Evolutionary conservation across 2,113 vertebrate species (phyloP).

Genomic region (Alosa alosa): DNA sequence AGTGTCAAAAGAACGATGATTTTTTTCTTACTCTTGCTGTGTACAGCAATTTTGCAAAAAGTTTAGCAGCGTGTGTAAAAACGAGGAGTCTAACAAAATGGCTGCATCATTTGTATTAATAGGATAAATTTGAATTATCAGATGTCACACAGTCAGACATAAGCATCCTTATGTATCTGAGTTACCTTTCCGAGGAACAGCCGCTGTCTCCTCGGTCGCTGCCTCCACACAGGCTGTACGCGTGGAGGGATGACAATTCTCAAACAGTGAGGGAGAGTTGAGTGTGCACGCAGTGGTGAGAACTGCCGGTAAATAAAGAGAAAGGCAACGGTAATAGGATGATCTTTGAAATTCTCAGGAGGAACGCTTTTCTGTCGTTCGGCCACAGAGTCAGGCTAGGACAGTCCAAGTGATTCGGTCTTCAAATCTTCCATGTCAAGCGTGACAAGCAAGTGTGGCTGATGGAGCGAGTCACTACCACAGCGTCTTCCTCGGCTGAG

Average conservation of each 20-base stretch:
- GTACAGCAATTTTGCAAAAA: background rate
- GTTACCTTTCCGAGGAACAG: slow-evolving; percentile 39
- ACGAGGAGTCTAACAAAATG: background rate
- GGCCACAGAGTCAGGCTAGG: slow-evolving; percentile 33
- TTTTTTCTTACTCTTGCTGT: background rate
- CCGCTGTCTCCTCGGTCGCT: slow-evolving; percentile 1
- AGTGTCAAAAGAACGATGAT: background rate
- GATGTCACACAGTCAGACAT: background rate
- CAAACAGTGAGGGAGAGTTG: slow-evolving; percentile 13
- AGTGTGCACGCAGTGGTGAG: slow-evolving; percentile 17
- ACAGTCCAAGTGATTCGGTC: slow-evolving; percentile 27
- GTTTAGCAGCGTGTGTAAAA: background rate
- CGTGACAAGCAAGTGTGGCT: slow-evolving; percentile 33
- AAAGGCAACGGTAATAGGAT: slow-evolving; percentile 25
- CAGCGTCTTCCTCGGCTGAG: slow-evolving; percentile 18
- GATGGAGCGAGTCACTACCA: slow-evolving; percentile 14
- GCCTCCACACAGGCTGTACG: slow-evolving; percentile 33
- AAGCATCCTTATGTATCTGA: background rate
- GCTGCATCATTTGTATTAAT: background rate
- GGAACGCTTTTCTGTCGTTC: slow-evolving; percentile 23
- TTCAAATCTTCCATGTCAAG: slow-evolving; percentile 31
- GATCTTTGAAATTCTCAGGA: slow-evolving; percentile 35
- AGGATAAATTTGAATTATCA: background rate
- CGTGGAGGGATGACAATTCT: background rate
- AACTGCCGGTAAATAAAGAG: slow-evolving; percentile 26